Evolutionary conservation across 2,113 vertebrate genomes (phyloP).

Genomic region (Xenopus laevis): DNA sequence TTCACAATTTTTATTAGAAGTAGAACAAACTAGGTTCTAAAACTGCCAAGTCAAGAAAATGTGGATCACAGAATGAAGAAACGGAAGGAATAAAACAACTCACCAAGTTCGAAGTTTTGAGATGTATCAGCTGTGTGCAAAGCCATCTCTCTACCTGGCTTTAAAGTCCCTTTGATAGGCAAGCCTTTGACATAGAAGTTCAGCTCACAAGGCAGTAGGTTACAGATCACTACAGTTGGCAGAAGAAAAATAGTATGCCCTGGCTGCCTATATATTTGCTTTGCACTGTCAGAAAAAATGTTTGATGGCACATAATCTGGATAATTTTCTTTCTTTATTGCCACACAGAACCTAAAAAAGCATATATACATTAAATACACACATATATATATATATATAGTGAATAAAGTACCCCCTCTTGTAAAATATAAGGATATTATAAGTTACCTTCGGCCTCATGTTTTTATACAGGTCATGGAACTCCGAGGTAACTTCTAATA

Average conservation of each 20-base stretch:
- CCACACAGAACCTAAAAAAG: slow-evolving; percentile 85
- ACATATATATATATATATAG: no score
- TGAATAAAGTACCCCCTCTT: no score
- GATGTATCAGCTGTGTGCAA: slow-evolving; percentile 88
- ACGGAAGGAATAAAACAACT: slow-evolving; percentile 40
- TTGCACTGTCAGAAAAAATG: slow-evolving; percentile 76
- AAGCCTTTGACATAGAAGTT: slow-evolving; percentile 90
- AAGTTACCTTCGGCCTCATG: no score
- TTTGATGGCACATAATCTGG: slow-evolving; percentile 90
- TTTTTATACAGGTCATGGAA: no score
- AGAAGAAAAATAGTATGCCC: slow-evolving; percentile 91
- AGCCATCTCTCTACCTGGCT: slow-evolving; percentile 84
- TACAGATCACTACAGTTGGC: slow-evolving; percentile 88
- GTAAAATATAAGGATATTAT: no score
- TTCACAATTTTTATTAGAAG: no score
- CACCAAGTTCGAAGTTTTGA: slow-evolving; percentile 94
- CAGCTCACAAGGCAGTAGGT: slow-evolving; percentile 90
- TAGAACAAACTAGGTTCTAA: no score
- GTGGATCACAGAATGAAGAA: no score
- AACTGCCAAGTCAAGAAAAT: no score
- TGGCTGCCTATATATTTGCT: slow-evolving; percentile 92
- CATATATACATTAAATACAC: background rate
- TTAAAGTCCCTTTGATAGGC: slow-evolving; percentile 80
- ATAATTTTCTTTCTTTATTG: slow-evolving; percentile 94
- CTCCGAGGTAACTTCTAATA: no score